Conservation (phyloP, 2,797 vertebrate genomes). For the Antrozous pallidus region DNA sequence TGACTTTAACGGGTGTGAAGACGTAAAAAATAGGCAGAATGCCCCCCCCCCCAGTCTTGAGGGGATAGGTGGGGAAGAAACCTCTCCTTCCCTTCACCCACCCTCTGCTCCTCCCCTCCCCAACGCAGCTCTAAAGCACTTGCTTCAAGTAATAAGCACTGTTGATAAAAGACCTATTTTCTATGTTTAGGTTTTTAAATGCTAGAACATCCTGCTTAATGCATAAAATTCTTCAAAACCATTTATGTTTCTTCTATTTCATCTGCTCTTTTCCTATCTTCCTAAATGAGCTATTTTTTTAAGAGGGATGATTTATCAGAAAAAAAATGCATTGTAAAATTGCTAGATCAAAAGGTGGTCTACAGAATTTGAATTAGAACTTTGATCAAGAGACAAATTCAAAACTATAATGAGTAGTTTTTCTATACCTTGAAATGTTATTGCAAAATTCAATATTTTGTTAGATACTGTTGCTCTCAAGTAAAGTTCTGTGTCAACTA, state of each 20-base stretch:
- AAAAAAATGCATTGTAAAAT: background rate
- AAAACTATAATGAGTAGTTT: background rate
- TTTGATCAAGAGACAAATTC: background rate
- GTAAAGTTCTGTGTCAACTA: background rate
- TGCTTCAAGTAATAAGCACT: conserved; percentile 90
- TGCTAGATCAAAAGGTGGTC: background rate
- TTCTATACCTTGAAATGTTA: background rate
- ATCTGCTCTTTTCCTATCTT: background rate
- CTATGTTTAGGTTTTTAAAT: background rate
- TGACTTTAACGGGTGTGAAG: conserved; percentile 78
- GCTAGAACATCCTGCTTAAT: too few species aligned
- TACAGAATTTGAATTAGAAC: background rate
- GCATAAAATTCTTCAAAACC: too few species aligned
- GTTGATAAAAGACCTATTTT: conserved; percentile 83
- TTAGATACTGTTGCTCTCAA: background rate
- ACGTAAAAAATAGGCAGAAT: conserved; percentile 75
- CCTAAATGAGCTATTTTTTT: background rate
- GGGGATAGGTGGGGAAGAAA: conserved; percentile 78
- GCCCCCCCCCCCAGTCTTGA: conserved; percentile 63
- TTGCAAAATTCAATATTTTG: background rate
- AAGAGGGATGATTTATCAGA: background rate
- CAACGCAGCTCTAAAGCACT: conserved; percentile 86
- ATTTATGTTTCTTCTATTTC: background rate
- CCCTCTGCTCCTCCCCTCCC: conserved; percentile 28
- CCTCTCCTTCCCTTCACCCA: conserved; percentile 63